Conservation (phyloP, 2,113 vertebrate genomes). For the Podiceps cristatus region DNA sequence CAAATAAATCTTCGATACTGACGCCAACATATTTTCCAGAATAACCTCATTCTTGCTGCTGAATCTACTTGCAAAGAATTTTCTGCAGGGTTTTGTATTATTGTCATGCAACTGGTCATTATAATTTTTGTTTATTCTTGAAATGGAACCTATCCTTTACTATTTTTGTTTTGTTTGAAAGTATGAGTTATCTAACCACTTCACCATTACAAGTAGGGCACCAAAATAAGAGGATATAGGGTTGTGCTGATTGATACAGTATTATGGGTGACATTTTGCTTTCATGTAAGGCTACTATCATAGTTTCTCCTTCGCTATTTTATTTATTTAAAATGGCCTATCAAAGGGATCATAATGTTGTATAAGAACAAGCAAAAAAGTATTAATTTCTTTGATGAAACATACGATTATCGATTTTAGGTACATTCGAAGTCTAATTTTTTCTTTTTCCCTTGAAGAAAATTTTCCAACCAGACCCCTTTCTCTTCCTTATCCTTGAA, state of each 20-base stretch:
- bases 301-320: neutral
- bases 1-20: neutral
- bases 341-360: neutral
- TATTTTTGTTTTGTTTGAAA: neutral
- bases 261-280: neutral
- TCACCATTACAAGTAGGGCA: neutral
- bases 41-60: neutral
- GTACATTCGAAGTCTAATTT: neutral
- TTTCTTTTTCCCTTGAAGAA: neutral
- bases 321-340: neutral
- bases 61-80: neutral
- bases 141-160: neutral
- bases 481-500: neutral
- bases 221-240: neutral
- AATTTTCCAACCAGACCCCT: fast-evolving
- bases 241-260: neutral
- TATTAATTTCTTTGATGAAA: neutral
- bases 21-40: neutral
- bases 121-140: neutral
- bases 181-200: neutral
- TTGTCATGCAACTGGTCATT: neutral
- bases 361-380: neutral
- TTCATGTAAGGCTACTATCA: neutral
- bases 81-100: neutral
- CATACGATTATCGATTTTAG: neutral